These are phyloP conservation scores for Eutolmus rufibarbis DNA, from an alignment of 2,888 invertebrate genomes.

Conservation along the genomic window DNA sequence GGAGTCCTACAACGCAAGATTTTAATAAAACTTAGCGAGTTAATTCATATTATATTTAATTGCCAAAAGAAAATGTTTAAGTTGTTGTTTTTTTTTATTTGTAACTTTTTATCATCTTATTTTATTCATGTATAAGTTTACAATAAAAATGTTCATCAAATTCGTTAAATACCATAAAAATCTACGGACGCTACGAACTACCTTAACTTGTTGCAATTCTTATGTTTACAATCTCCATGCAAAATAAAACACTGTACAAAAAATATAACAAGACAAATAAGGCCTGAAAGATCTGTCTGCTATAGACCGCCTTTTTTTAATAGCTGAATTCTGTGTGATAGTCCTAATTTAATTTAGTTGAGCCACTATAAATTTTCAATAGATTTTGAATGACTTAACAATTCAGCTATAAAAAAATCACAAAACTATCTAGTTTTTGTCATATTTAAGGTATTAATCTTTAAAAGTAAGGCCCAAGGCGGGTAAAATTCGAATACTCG, in stretches of 20 bases:
- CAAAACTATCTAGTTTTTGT: neutral
- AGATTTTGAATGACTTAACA: neutral
- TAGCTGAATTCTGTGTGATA: neutral
- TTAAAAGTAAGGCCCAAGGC: neutral
- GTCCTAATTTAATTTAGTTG: neutral
- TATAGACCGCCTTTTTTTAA: neutral
- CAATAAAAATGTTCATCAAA: conserved; percentile 6
- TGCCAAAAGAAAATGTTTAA: neutral
- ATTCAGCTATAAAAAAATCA: neutral
- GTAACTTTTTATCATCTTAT: neutral
- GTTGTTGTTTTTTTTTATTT: neutral
- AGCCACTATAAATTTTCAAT: neutral
- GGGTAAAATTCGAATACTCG: neutral
- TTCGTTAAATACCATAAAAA: conserved; percentile 3
- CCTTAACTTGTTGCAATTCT: neutral
- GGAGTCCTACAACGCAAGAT: neutral
- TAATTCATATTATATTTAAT: neutral
- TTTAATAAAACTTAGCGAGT: neutral
- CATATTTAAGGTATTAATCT: neutral
- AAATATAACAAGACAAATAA: neutral
- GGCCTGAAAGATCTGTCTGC: neutral
- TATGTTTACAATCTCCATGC: neutral
- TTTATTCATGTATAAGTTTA: neutral
- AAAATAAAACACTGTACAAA: conserved; percentile 7
- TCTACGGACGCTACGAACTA: neutral